Base-by-base conservation (phyloP, 2,113 vertebrate species). In the Climacteris rufus region DNA sequence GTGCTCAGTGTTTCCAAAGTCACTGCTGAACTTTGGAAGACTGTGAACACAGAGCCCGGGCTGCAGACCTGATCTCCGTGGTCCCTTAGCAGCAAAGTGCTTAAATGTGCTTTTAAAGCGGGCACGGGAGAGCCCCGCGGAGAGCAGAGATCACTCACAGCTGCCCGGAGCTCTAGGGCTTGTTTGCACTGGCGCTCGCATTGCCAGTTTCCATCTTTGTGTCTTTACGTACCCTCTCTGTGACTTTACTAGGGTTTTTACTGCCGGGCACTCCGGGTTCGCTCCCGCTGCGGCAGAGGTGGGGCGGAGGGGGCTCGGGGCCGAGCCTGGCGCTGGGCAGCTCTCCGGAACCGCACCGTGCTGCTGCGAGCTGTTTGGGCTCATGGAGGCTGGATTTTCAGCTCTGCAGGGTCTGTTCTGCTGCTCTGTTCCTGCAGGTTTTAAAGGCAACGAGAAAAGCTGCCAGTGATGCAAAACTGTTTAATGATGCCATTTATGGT, bases 251-350 rank as follows among this genome's bases (percentile, higher is more conserved):
- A 1, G 69, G 4, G 18, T 65, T 76, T 49, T 40, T 11, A 16
- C 11, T 8, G 85, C 57, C 24, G 0, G 1, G 2, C 39, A 0
- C 42, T 9, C 76, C 2, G 81, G 11, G 28, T 30, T 59, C 15
- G 19, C 65, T 22, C 11, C 11, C 17, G 0, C 14, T 2, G 2
- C 50, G 14, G 37, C 81, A 18, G 71, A 23, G 66, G 7, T 20
- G 57, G 23, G 19, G 47, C 2, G 5, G 35, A 0, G 7, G 49
- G 22, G 23, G 5, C 11, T 72, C 50, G 0, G 1, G 0, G 2
- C 17, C 33, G 1, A 24, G 24, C 6, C 20, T 1, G 44, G 0
- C 0, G 0, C 7, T 13, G 83, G 69, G 49, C 86, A 30, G 56
- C 61, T 24, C 25, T 64, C n/a, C 3, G 2, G 25, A 33, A 23